Conservation (phyloP, 1,140 invertebrate species). For the Papilio machaon region DNA sequence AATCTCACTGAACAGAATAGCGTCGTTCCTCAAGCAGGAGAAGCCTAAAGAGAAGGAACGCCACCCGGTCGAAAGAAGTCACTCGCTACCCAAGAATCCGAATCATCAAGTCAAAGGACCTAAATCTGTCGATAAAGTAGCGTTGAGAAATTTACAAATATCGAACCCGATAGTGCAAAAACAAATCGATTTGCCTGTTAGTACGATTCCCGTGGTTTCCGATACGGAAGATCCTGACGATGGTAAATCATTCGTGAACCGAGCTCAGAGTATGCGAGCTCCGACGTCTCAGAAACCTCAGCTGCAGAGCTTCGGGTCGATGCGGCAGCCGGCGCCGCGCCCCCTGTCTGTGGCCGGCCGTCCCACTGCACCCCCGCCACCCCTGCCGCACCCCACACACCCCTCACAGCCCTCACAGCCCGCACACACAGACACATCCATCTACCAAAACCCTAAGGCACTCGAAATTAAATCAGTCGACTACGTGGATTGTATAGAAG, state of each 20-base stretch:
- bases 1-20: constrained; percentile 87
- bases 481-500: constrained; percentile 91
- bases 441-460: constrained; percentile 81
- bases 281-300: constrained; percentile 78
- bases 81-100: constrained; percentile 83
- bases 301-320: constrained; percentile 91
- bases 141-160: constrained; percentile 89
- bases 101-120: constrained; percentile 83
- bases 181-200: constrained; percentile 84
- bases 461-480: constrained; percentile 74
- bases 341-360: constrained; percentile 87
- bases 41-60: constrained; percentile 82
- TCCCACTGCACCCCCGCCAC: constrained; percentile 84
- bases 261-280: constrained; percentile 90
- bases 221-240: constrained; percentile 78
- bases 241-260: constrained; percentile 83
- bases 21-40: constrained; percentile 88
- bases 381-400: constrained; percentile 81
- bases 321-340: constrained; percentile 86
- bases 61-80: constrained; percentile 81
- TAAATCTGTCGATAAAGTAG: constrained; percentile 86
- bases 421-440: constrained; percentile 69
- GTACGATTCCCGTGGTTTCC: constrained; percentile 82
- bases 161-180: constrained; percentile 90
- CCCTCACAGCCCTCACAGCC: constrained; percentile 53